These are phyloP conservation scores for Baccha elongata DNA, from an alignment of 2,888 invertebrate species.

Conservation along the genomic window DNA sequence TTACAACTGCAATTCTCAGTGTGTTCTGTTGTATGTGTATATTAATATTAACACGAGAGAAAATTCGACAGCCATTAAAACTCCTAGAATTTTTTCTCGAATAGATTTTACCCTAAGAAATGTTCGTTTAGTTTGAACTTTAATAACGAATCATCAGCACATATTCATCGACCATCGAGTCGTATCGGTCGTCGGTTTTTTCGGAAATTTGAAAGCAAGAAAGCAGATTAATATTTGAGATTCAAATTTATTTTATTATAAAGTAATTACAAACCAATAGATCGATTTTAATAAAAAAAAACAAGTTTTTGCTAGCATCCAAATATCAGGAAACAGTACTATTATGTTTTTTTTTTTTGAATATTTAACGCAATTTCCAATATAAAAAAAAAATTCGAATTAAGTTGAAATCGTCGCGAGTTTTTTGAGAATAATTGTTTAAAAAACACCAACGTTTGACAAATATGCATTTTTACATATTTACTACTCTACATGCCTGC, in stretches of 20 bases:
- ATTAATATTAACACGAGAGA: constrained; percentile 33
- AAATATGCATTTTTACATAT: constrained; percentile 17
- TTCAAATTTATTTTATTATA: constrained; percentile 31
- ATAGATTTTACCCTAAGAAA: constrained; percentile 49
- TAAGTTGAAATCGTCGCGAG: background rate
- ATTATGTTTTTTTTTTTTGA: too few relatives aligned
- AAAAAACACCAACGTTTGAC: background rate
- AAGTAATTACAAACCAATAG: constrained; percentile 35
- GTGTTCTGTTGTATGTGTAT: constrained; percentile 24
- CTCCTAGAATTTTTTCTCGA: constrained; percentile 35
- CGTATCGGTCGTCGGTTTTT: constrained; percentile 73
- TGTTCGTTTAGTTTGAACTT: constrained; percentile 69
- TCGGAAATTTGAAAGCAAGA: constrained; percentile 54
- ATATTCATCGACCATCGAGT: constrained; percentile 73
- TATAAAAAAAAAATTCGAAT: background rate
- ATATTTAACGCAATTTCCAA: too few relatives aligned
- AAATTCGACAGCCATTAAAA: background rate
- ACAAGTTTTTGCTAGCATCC: too few relatives aligned
- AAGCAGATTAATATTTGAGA: constrained; percentile 57
- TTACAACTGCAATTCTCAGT: constrained; percentile 51
- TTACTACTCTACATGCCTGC: background rate
- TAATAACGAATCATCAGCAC: constrained; percentile 71
- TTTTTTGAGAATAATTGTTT: background rate
- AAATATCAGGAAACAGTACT: too few relatives aligned
- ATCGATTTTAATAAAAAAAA: background rate